phyloP scores from a whole-genome alignment of 2,888 invertebrate genomes.

The Molorchus minor region DNA sequence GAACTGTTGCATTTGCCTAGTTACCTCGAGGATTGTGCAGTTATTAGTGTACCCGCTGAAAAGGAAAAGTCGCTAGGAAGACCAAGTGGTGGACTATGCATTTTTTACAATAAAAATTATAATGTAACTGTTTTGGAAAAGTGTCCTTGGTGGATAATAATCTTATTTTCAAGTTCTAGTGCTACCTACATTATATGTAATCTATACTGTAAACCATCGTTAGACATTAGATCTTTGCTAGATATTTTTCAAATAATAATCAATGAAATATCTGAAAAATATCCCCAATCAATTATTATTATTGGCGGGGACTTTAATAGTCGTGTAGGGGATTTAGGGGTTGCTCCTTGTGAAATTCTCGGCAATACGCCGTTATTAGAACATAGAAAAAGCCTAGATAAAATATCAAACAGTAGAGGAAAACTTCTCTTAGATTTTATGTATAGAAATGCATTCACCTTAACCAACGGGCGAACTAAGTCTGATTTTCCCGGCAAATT shows the following conservation, averaged over 20 bases:
- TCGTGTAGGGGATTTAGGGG: background rate
- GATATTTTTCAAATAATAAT: slow-evolving; percentile 3
- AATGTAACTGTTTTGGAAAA: background rate
- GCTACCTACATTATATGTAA: slow-evolving; percentile 1
- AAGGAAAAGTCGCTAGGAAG: slow-evolving; percentile 15
- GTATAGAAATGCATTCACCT: too few species aligned
- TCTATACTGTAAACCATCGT: background rate
- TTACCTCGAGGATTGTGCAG: background rate
- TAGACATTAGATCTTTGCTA: background rate
- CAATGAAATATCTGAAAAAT: background rate
- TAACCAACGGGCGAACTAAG: too few species aligned
- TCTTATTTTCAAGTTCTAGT: background rate
- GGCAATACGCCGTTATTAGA: too few species aligned
- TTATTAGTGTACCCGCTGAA: background rate
- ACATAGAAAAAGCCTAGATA: too few species aligned
- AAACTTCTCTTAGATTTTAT: too few species aligned
- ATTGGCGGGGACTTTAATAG: background rate
- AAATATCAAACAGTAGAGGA: too few species aligned
- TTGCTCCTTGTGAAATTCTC: slow-evolving; percentile 2
- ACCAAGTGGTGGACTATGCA: slow-evolving; percentile 10
- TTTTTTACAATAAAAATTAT: background rate
- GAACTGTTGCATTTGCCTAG: background rate
- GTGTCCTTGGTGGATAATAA: background rate
- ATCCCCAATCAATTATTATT: background rate
- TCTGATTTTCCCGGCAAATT: too few species aligned